These are phyloP conservation scores for Hyperoplus immaculatus DNA, from an alignment of 2,797 vertebrate genomes.

Conservation along the genomic window DNA sequence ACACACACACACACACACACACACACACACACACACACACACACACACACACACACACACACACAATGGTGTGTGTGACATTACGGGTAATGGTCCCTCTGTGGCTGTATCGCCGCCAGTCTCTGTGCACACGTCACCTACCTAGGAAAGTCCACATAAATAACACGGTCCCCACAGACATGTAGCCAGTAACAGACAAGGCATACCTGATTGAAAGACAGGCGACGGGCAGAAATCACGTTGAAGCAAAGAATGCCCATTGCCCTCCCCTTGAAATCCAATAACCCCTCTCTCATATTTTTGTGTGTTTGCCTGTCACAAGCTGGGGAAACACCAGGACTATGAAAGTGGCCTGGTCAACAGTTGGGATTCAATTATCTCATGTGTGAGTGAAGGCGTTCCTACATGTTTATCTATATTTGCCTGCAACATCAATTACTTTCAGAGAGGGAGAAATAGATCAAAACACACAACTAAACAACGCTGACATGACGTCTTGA, in stretches of 20 bases:
- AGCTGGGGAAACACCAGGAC: conserved; percentile 13
- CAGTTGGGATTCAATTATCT: conserved; percentile 40
- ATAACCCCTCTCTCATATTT: neutral
- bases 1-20: no score
- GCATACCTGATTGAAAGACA: conserved; percentile 11
- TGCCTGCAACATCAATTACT: conserved; percentile 33
- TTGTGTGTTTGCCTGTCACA: neutral
- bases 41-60: no score
- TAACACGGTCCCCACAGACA: conserved; percentile 18
- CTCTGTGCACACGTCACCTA: conserved; percentile 2
- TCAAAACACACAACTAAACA: conserved; percentile 43
- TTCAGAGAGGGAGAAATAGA: conserved; percentile 20
- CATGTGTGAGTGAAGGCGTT: conserved; percentile 2
- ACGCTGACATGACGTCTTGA: conserved; percentile 17
- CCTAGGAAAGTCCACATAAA: conserved; percentile 29
- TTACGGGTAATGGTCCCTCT: conserved; percentile 26
- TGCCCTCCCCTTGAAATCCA: conserved; percentile 13
- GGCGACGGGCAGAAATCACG: conserved; percentile 3
- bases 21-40: no score
- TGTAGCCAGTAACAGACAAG: neutral
- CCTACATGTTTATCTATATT: conserved; percentile 32
- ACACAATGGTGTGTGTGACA: no score
- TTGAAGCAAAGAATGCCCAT: neutral
- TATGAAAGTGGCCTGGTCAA: conserved; percentile 10
- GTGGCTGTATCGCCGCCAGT: conserved; percentile 17